These are phyloP conservation scores for Saturnia japonica DNA, from an alignment of 2,888 invertebrate genomes.

Conservation along the genomic window DNA sequence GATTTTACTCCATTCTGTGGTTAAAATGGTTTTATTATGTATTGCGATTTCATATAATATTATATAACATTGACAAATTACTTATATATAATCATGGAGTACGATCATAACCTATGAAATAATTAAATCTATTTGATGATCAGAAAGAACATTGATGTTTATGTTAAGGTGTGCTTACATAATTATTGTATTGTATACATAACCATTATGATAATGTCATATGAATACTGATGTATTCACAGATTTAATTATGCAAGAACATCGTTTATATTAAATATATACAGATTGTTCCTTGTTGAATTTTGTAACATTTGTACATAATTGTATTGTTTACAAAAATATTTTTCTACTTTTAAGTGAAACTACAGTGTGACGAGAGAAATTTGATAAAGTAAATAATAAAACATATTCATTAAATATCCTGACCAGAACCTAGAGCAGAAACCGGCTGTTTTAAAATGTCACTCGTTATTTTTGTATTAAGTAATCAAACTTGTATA, in stretches of 20 bases:
- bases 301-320: constrained; percentile 68
- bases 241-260: constrained; percentile 8
- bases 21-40: constrained; percentile 30
- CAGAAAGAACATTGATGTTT: constrained; percentile 14
- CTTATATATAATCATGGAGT: constrained; percentile 15
- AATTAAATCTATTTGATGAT: constrained; percentile 13
- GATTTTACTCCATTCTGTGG: constrained; percentile 39
- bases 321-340: constrained; percentile 60
- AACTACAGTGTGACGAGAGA: constrained; percentile 79
- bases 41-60: constrained; percentile 24
- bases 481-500: constrained; percentile 20
- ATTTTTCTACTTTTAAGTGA: constrained; percentile 74
- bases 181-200: constrained; percentile 7
- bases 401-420: constrained; percentile 22
- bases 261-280: constrained; percentile 38
- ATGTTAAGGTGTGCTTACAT: not conserved
- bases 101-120: constrained; percentile 11
- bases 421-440: constrained; percentile 20
- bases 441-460: not conserved
- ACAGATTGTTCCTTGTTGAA: constrained; percentile 62
- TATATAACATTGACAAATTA: constrained; percentile 13
- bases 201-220: not conserved
- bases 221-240: not conserved
- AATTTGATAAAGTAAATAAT: constrained; percentile 58
- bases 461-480: constrained; percentile 29